Evolutionary conservation across 2,888 invertebrate species (phyloP).

Genomic region (Andricus curvator): DNA sequence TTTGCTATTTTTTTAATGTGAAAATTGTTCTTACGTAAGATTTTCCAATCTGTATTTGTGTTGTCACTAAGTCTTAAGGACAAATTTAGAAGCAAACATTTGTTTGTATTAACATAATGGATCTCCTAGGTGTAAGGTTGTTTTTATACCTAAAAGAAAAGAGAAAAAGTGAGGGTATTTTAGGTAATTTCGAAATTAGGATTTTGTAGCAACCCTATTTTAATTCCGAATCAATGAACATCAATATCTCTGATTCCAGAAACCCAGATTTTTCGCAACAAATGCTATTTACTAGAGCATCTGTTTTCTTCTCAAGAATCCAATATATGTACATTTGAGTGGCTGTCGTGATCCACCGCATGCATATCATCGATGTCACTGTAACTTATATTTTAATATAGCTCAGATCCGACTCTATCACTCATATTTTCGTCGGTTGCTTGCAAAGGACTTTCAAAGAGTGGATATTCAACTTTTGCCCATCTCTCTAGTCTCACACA

Average conservation of each 20-base stretch:
- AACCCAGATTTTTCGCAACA: neutral
- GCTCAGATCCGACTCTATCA: neutral
- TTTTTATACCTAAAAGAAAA: too few relatives aligned
- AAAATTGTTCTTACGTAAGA: too few relatives aligned
- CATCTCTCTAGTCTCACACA: neutral
- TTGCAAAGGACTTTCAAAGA: neutral
- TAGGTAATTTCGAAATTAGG: too few relatives aligned
- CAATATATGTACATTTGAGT: neutral
- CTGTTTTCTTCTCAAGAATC: neutral
- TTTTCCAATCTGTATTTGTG: too few relatives aligned
- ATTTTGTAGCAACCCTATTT: too few relatives aligned
- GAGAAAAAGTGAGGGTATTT: too few relatives aligned
- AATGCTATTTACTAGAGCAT: neutral
- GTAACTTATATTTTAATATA: neutral
- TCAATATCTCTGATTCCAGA: neutral
- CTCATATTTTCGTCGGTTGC: neutral
- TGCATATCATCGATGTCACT: neutral
- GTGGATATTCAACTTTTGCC: neutral
- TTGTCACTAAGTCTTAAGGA: too few relatives aligned
- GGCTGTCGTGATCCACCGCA: slow-evolving; percentile 1
- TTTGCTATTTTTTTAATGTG: too few relatives aligned
- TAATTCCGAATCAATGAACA: neutral
- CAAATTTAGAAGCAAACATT: too few relatives aligned
- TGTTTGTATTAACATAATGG: too few relatives aligned
- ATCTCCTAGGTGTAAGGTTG: too few relatives aligned